phyloP scores from a whole-genome alignment of 2,113 vertebrate genomes.

The Tetrao urogallus region DNA sequence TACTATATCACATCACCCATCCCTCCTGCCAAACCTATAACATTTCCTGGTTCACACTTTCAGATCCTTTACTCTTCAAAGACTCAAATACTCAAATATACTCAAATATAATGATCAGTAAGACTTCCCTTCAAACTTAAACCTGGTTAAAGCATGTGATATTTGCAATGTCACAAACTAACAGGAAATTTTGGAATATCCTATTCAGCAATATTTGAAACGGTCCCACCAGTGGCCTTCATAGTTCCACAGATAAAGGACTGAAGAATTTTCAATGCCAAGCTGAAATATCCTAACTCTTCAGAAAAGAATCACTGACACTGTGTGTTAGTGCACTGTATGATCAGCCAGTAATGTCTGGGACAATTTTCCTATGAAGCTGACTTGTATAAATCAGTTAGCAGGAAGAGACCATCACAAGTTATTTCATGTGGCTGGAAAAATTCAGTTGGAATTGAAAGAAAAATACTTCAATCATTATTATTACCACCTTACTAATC shows the following conservation, averaged over 20 bases:
- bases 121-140: background rate
- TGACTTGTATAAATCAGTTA: background rate
- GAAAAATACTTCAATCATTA: background rate
- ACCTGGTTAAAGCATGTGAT: background rate
- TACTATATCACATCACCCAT: background rate
- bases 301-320: background rate
- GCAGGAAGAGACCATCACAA: background rate
- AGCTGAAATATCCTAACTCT: background rate
- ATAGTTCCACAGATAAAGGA: background rate
- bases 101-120: background rate
- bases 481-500: background rate
- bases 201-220: background rate
- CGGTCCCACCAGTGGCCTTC: rapidly evolving
- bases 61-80: background rate
- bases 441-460: background rate
- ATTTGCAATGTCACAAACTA: background rate
- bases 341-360: background rate
- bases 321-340: background rate
- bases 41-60: background rate
- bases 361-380: background rate
- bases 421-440: background rate
- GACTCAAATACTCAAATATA: no score
- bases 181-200: background rate
- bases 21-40: background rate
- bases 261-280: background rate